Evolutionary conservation across 2,888 invertebrate species (phyloP).

Genomic region (Nomada ferruginata): DNA sequence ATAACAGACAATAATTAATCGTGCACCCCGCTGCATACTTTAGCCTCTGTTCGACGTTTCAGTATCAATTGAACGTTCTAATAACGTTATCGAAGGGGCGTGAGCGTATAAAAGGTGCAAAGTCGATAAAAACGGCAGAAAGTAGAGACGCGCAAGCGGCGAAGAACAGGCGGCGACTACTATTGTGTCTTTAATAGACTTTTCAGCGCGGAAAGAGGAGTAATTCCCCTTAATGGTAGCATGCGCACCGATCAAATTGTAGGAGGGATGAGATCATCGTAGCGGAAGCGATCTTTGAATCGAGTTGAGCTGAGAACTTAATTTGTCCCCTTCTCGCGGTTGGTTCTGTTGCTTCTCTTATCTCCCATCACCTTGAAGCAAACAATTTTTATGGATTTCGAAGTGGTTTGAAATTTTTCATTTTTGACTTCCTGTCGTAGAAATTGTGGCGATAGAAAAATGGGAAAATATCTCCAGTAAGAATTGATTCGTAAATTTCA

Average conservation of each 20-base stretch:
- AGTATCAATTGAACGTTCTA: not conserved
- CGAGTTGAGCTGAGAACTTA: constrained; percentile 81
- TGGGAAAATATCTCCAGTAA: too few species aligned
- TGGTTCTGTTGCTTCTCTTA: constrained; percentile 57
- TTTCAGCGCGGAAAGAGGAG: constrained; percentile 48
- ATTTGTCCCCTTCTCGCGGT: constrained; percentile 72
- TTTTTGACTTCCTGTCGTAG: not conserved
- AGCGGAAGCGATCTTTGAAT: constrained; percentile 82
- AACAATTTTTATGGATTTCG: constrained; percentile 42
- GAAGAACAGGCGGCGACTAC: constrained; percentile 23
- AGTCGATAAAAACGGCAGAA: not conserved
- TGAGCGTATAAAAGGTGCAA: constrained; percentile 8
- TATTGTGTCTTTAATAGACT: constrained; percentile 49
- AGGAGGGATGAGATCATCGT: constrained; percentile 80
- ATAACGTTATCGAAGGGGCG: not conserved
- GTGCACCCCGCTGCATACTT: too few species aligned
- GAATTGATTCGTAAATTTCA: too few species aligned
- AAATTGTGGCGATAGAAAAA: too few species aligned
- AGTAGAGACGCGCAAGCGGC: not conserved
- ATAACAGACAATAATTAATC: too few species aligned
- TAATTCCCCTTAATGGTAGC: constrained; percentile 56
- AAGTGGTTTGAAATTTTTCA: not conserved
- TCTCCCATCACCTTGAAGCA: constrained; percentile 12
- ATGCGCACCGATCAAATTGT: constrained; percentile 74
- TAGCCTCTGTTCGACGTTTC: not conserved